Conservation (phyloP, 64 coral and sea anemone species). For the Hydrozoanthus tunicans region DNA sequence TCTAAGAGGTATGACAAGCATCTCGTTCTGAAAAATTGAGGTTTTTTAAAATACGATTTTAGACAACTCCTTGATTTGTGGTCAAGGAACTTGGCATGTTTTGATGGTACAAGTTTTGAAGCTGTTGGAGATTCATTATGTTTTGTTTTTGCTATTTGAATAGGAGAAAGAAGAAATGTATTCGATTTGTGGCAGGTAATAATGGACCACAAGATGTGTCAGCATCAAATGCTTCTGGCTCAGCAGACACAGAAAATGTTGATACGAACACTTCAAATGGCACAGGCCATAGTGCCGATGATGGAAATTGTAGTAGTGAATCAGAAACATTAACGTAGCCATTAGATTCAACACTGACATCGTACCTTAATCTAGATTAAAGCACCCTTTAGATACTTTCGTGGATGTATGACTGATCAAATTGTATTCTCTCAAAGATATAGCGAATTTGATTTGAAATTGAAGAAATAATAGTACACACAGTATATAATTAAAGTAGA, state of each 20-base stretch:
- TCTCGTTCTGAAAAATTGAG: too few relatives aligned
- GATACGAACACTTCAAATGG: constrained; percentile 73
- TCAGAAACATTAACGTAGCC: constrained; percentile 72
- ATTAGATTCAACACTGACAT: constrained; percentile 11
- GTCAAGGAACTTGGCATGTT: too few relatives aligned
- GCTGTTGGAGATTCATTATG: not conserved
- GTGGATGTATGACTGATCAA: constrained; percentile 16
- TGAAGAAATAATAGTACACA: not conserved
- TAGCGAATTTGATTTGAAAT: not conserved
- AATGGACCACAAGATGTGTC: constrained; percentile 64
- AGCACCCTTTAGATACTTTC: constrained; percentile 10
- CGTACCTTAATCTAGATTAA: not conserved
- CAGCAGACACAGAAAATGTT: constrained; percentile 84
- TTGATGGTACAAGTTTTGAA: not conserved
- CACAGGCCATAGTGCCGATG: constrained; percentile 38
- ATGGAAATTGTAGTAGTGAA: constrained; percentile 55
- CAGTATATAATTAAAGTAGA: not conserved
- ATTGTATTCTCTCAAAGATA: not conserved
- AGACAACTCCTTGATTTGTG: too few relatives aligned
- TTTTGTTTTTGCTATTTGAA: not conserved
- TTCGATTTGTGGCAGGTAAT: constrained; percentile 94
- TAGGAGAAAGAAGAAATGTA: constrained; percentile 99
- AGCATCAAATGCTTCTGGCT: constrained; percentile 43
- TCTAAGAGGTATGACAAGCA: too few relatives aligned
- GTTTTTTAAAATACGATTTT: too few relatives aligned